Conservation (phyloP, 1,140 invertebrate species). For the Bombus superbus region DNA sequence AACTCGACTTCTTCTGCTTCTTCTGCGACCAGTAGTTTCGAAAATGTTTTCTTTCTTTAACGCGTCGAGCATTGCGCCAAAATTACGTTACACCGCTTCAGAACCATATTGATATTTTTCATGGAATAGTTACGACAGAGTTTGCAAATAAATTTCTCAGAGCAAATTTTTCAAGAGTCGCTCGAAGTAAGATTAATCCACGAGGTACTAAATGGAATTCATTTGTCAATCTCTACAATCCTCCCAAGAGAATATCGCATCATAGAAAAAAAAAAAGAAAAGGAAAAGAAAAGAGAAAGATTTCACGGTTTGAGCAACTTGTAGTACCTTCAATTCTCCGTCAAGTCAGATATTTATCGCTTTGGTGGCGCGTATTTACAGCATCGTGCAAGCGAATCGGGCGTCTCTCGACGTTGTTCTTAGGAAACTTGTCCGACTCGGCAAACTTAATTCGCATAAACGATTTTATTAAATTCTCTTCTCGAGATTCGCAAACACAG, state of each 20-base stretch:
- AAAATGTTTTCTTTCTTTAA: not conserved
- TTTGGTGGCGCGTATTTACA: constrained; percentile 24
- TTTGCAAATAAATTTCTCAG: too few species aligned
- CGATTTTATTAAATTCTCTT: constrained; percentile 68
- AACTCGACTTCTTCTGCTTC: not conserved
- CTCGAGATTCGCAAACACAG: constrained; percentile 67
- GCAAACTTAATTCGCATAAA: constrained; percentile 64
- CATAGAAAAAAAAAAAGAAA: not conserved
- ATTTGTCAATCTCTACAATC: not conserved
- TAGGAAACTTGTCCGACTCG: constrained; percentile 51
- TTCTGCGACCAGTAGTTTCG: not conserved
- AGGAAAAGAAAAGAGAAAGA: too few species aligned
- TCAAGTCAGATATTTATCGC: constrained; percentile 34
- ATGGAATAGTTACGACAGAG: too few species aligned
- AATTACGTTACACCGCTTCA: too few species aligned
- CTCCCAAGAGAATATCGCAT: not conserved
- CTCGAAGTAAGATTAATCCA: too few species aligned
- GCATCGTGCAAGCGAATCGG: not conserved
- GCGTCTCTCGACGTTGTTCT: constrained; percentile 46
- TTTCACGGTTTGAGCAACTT: not conserved
- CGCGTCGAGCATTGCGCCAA: too few species aligned
- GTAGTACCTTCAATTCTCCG: constrained; percentile 4
- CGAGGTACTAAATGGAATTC: too few species aligned
- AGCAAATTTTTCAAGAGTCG: too few species aligned
- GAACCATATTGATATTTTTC: too few species aligned